Conservation (phyloP, 2,797 vertebrate species). For the Lepus oiostolus region DNA sequence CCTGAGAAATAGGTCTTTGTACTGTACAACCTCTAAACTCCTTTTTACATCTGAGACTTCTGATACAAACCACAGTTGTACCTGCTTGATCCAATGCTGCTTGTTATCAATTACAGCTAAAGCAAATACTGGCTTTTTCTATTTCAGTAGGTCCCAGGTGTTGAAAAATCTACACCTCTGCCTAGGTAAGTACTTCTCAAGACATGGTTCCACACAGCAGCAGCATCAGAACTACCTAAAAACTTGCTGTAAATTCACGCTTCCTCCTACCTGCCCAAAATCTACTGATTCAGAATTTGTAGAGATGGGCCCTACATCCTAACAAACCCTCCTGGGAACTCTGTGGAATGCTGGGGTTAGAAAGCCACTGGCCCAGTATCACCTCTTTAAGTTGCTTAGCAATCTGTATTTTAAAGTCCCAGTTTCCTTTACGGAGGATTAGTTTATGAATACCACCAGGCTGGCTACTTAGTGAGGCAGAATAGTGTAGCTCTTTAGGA, state of each 20-base stretch:
- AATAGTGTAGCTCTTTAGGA: background rate
- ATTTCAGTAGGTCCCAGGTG: background rate
- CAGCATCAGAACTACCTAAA: background rate
- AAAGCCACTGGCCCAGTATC: background rate
- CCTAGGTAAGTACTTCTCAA: slow-evolving; percentile 1
- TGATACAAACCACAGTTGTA: background rate
- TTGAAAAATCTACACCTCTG: background rate
- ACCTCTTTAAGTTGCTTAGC: slow-evolving; percentile 4
- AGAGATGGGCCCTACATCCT: background rate
- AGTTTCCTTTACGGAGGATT: background rate
- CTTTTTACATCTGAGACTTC: background rate
- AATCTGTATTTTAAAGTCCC: slow-evolving; percentile 1
- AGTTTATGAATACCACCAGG: background rate
- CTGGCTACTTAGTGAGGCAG: background rate
- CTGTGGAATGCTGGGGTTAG: background rate
- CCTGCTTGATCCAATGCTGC: background rate
- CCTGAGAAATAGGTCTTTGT: background rate
- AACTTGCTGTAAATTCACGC: background rate
- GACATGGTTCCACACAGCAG: background rate
- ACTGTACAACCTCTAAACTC: background rate
- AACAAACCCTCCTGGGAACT: slow-evolving; percentile 10
- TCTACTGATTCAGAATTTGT: slow-evolving; percentile 34
- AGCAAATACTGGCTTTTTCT: slow-evolving; percentile 12
- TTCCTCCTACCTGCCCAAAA: background rate
- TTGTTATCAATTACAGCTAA: slow-evolving; percentile 36